These are phyloP conservation scores for Setipinna tenuifilis DNA, from an alignment of 2,797 vertebrate species.

Conservation along the genomic window DNA sequence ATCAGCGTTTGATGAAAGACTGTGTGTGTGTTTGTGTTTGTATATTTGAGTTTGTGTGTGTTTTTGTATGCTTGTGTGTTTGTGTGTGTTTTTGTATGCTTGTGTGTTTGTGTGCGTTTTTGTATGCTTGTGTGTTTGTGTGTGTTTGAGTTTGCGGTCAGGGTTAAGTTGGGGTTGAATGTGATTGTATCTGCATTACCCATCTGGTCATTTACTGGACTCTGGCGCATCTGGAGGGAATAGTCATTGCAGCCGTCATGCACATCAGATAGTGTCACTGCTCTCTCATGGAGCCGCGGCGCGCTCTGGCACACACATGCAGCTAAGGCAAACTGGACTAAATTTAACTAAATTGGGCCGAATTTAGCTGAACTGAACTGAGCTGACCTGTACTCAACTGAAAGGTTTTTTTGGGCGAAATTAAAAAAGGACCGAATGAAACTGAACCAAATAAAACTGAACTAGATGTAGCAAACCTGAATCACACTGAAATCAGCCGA, in stretches of 20 bases:
- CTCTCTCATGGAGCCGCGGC: neutral
- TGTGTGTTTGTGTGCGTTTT: too few relatives aligned
- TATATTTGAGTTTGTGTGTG: neutral
- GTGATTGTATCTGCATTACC: neutral
- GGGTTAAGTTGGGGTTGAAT: neutral
- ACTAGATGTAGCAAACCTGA: too few relatives aligned
- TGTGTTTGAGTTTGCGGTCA: neutral
- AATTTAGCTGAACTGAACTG: neutral
- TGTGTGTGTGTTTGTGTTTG: neutral
- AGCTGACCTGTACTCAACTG: neutral
- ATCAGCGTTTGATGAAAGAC: neutral
- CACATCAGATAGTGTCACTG: neutral
- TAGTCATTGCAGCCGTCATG: neutral
- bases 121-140: neutral
- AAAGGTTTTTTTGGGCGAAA: neutral
- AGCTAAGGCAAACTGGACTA: neutral
- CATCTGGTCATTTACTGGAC: neutral
- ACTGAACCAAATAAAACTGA: too few relatives aligned
- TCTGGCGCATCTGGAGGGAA: neutral
- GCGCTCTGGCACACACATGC: neutral
- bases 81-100: too few relatives aligned
- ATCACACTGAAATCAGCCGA: too few relatives aligned
- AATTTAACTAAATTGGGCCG: neutral
- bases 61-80: neutral
- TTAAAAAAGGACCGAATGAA: too few relatives aligned